Evolutionary conservation across 2,113 vertebrate species (phyloP), one percentile per base, ranked within the genome.

Genomic region (Pipa parva): DNA sequence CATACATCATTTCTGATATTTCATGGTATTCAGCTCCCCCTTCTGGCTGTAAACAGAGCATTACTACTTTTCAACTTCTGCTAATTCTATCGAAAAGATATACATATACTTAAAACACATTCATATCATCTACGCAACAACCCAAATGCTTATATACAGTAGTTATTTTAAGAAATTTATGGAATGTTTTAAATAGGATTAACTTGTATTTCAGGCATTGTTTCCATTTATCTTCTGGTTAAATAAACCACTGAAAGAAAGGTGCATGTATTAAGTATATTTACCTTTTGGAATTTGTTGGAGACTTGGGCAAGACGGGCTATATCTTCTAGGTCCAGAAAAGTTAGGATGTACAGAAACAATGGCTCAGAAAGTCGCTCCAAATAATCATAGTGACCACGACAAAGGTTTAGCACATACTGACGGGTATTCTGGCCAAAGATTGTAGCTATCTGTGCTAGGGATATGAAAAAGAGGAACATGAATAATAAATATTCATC

Each of bases 331-430:
- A 89, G 75, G 33, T 83, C 75, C 67, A 93, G 77, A 71, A 82
- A 88, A 72, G 78, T 87, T 65, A 91, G 63, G 27, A 91, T 86
- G 49, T 31, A 64, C 50, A 90, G 76, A 31, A 92, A 78, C 64
- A 91, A 54, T 3, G 49, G 49, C 51, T 91, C 84, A 39, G 90
- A 80, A 77, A 95, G 83, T 48, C 42, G 18, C 27, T 91, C 80
- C 45, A 93, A 81, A 78, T 86, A 91, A 79, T 91, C 85, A 71
- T 77, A 81, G 50, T 84, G 76, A 63, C 89, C 87, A 69, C 24
- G 2, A 57, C 91, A 95, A 76, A 93, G 75, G 73, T 17, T 80
- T 62, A 75, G 71, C 68, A 85, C 49, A 63, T 88, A 78, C 24
- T 88, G 70, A 75, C 94, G 74, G 67, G 80, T 75, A 49, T 63